A percentile compares a stretch with the other conserved stretches of the same genome.
These are phyloP conservation scores for Corythornis madagascariensis DNA, from an alignment of 2,113 vertebrate genomes.

Conservation along the genomic window DNA sequence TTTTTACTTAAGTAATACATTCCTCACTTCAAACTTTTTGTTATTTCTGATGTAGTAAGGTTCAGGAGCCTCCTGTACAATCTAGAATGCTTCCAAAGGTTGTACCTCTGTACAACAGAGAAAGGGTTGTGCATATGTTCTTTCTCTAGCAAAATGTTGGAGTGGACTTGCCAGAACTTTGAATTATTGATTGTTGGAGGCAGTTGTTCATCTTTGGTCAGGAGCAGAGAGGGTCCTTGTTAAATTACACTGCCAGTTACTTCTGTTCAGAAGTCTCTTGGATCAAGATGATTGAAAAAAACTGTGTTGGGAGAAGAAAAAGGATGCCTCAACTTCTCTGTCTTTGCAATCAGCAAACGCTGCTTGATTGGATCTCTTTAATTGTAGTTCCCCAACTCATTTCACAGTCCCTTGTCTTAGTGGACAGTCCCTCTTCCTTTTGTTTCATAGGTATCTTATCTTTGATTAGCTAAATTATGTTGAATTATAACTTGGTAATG, in stretches of 20 bases:
- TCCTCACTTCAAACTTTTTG: neutral
- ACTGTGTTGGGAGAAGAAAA: neutral
- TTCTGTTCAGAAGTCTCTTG: neutral
- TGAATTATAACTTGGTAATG: neutral
- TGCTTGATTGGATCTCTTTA: neutral
- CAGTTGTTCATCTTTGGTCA: neutral
- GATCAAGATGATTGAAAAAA: neutral
- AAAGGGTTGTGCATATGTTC: rapidly evolving
- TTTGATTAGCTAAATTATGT: neutral
- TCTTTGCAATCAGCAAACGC: neutral
- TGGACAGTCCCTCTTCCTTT: neutral
- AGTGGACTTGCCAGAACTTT: neutral
- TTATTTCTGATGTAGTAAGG: neutral
- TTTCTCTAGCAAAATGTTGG: neutral
- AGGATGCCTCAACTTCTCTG: neutral
- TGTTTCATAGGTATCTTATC: neutral
- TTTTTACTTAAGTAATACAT: neutral
- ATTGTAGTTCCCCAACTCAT: neutral
- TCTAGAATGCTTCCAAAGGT: neutral
- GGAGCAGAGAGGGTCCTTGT: neutral
- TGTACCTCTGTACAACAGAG: neutral
- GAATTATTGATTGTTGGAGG: neutral
- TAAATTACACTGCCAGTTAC: neutral
- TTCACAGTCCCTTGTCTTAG: neutral
- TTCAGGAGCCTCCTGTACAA: neutral